Evolutionary conservation across 2,888 invertebrate genomes (phyloP), one percentile per base, ranked within the genome.

Genomic region (Erebia ligea): DNA sequence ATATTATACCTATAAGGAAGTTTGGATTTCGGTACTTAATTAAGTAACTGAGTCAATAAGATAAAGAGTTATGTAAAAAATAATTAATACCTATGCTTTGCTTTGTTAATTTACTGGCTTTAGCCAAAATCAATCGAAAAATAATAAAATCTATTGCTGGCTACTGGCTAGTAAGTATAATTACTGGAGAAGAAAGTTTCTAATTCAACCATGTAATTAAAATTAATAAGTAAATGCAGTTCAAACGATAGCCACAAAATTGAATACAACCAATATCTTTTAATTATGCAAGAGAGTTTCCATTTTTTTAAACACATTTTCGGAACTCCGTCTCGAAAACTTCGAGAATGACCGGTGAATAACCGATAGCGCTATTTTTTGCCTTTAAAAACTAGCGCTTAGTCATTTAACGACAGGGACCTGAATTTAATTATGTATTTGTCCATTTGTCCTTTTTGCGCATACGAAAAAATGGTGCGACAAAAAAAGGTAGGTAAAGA

Each of bases 321-420:
- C 6, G 34, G 6, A 34, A 34, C 34, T 34, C 34, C 34, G 34
- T 34, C 34, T 34, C 34, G 5, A 25, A 45, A 62, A 62, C 21
- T n/a, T 42, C 61, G n/a, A 48, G 62, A 48, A 21, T 6, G 48
- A 48, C 6, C 21, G 48, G 62, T 48, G 15, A 62, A 64, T 67
- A 67, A 69, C 68, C 71, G 68, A 69, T 69, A 59, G 15, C 17
- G 40, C 56, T 50, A 25, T 34, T 70, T 71, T 72, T 69, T 73
- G 67, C 40, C 57, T 45, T 48, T 54, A 13, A 57, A 66, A 73
- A 73, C 66, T 19, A 57, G 11, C 66, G 59, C 25, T 58, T 63
- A 62, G 72, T 74, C 70, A 72, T 69, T 71, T 73, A 71, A 59
- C 62, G 73, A 68, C 73, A 67, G 69, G 64, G 52, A 59, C 59